These are phyloP conservation scores for Himalopsyche japonica DNA, from an alignment of 2,888 invertebrate species.

Conservation along the genomic window DNA sequence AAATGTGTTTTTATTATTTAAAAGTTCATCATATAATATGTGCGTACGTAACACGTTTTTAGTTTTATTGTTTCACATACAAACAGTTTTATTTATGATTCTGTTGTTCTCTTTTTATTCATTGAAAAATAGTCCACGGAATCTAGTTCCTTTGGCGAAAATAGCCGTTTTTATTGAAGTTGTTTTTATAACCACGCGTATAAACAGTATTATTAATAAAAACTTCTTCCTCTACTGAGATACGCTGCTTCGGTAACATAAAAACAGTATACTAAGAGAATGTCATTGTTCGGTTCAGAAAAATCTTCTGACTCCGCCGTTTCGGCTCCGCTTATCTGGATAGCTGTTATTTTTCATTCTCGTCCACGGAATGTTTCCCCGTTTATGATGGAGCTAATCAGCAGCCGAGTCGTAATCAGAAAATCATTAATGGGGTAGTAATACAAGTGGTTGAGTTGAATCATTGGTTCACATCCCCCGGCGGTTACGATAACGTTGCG, in stretches of 20 bases:
- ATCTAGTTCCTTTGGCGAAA: no score
- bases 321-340: background rate
- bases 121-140: no score
- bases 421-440: slow-evolving; percentile 18
- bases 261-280: background rate
- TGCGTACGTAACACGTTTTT: no score
- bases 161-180: no score
- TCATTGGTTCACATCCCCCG: background rate
- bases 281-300: background rate
- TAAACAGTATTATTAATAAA: background rate
- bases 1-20: no score
- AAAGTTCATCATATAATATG: no score
- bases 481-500: slow-evolving; percentile 14
- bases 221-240: background rate
- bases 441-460: slow-evolving; percentile 3
- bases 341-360: background rate
- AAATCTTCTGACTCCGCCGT: background rate
- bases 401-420: slow-evolving; percentile 8
- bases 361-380: background rate
- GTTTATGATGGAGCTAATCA: slow-evolving; percentile 1
- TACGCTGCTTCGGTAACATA: background rate
- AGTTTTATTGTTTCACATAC: no score
- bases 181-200: no score
- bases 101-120: no score
- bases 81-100: no score